A percentile compares a stretch with the other conserved stretches of the same genome.
Evolutionary conservation across 2,797 vertebrate species (phyloP).

Genomic region (Melanotaenia parkinsoni): DNA sequence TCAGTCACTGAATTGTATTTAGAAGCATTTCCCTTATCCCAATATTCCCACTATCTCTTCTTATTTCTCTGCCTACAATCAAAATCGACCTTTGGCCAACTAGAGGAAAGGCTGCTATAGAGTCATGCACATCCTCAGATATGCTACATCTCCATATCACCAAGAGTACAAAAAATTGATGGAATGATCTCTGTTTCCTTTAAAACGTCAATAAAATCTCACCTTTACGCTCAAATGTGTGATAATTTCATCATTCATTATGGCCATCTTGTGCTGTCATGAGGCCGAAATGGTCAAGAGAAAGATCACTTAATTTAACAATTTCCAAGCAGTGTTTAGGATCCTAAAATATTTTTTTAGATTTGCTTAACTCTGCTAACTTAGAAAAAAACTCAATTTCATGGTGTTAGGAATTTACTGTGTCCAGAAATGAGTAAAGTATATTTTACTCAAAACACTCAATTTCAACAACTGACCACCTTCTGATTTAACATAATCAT

Average conservation of each 20-base stretch:
- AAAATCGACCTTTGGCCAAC: slow-evolving; percentile 27
- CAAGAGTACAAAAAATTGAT: slow-evolving; percentile 12
- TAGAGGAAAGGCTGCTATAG: not conserved
- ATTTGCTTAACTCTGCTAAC: too few species aligned
- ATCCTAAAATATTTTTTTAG: too few species aligned
- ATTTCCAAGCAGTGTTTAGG: too few species aligned
- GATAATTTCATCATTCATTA: not conserved
- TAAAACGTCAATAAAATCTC: slow-evolving; percentile 7
- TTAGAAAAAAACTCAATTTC: too few species aligned
- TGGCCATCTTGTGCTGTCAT: too few species aligned
- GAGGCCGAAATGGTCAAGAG: too few species aligned
- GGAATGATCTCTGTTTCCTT: not conserved
- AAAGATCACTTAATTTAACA: too few species aligned
- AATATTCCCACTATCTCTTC: slow-evolving; percentile 5
- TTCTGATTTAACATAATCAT: too few species aligned
- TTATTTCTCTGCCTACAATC: slow-evolving; percentile 14
- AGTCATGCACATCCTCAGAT: slow-evolving; percentile 17
- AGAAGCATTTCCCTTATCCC: slow-evolving; percentile 8
- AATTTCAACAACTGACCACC: too few species aligned
- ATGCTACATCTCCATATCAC: slow-evolving; percentile 5
- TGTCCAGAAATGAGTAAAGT: too few species aligned
- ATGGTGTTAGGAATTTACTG: too few species aligned
- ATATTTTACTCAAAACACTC: too few species aligned
- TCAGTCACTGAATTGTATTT: not conserved
- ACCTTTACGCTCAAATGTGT: not conserved